Conservation (phyloP, 2,113 vertebrate species). For the Tachysurus vachellii region DNA sequence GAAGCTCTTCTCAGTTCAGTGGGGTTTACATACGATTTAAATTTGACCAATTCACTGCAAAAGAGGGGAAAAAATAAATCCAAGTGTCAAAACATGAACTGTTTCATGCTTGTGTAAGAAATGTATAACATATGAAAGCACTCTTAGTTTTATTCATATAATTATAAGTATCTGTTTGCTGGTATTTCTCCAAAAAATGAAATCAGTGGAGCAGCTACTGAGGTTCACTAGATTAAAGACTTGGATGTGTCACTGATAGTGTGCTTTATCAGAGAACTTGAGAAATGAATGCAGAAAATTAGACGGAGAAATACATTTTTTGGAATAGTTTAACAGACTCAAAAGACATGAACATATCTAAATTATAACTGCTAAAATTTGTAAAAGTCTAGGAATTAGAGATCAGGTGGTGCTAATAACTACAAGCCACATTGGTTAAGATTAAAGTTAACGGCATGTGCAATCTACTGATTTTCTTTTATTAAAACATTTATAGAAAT, state of each 20-base stretch:
- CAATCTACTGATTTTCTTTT: neutral
- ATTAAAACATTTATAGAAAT: neutral
- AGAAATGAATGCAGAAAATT: neutral
- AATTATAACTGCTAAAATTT: neutral
- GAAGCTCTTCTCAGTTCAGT: slow-evolving; percentile 89
- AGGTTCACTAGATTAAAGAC: neutral
- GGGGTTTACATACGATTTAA: slow-evolving; percentile 86
- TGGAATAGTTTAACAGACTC: too few species aligned
- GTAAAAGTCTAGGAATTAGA: neutral
- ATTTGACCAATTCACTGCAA: slow-evolving; percentile 86
- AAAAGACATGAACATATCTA: neutral
- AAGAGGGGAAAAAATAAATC: neutral
- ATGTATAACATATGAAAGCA: neutral
- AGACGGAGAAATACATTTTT: neutral
- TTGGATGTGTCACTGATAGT: neutral
- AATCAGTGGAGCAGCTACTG: neutral
- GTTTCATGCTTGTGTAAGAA: neutral
- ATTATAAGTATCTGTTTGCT: neutral
- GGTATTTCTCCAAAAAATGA: neutral
- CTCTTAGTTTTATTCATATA: neutral
- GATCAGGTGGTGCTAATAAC: neutral
- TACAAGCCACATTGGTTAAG: neutral
- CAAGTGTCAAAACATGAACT: neutral
- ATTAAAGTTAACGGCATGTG: neutral
- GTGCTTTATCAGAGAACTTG: neutral